phyloP scores from a whole-genome alignment of 2,113 vertebrate genomes.

The Osmerus eperlanus region DNA sequence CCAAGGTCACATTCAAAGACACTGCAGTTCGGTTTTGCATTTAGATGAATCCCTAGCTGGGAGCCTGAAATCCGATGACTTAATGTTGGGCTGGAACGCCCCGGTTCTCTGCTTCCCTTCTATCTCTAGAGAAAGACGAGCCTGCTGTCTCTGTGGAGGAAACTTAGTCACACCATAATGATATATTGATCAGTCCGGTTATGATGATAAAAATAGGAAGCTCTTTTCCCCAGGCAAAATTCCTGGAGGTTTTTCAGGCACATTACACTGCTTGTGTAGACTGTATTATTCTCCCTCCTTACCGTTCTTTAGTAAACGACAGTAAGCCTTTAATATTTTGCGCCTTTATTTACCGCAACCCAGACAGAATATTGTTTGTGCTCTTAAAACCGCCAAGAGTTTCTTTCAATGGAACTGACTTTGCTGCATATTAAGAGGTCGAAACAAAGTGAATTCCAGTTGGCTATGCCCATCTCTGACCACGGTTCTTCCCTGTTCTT shows the following conservation, averaged over 20 bases:
- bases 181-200: constrained; percentile 11
- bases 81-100: neutral
- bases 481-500: too few relatives aligned
- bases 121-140: neutral
- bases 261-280: neutral
- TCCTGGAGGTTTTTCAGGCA: neutral
- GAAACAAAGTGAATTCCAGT: too few relatives aligned
- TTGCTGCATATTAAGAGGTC: too few relatives aligned
- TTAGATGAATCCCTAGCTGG: constrained; percentile 22
- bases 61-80: constrained; percentile 1
- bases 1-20: constrained; percentile 27
- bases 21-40: constrained; percentile 14
- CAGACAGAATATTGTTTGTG: too few relatives aligned
- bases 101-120: neutral
- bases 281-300: too few relatives aligned
- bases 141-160: neutral
- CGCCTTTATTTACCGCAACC: too few relatives aligned
- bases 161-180: constrained; percentile 2
- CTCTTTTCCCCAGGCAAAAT: neutral
- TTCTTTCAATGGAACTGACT: too few relatives aligned
- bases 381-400: too few relatives aligned
- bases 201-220: neutral
- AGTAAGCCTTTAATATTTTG: too few relatives aligned
- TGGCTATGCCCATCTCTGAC: too few relatives aligned
- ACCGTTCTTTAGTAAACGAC: too few relatives aligned